Conservation (phyloP, 2,797 vertebrate genomes). For the Adelosebastes latens region DNA sequence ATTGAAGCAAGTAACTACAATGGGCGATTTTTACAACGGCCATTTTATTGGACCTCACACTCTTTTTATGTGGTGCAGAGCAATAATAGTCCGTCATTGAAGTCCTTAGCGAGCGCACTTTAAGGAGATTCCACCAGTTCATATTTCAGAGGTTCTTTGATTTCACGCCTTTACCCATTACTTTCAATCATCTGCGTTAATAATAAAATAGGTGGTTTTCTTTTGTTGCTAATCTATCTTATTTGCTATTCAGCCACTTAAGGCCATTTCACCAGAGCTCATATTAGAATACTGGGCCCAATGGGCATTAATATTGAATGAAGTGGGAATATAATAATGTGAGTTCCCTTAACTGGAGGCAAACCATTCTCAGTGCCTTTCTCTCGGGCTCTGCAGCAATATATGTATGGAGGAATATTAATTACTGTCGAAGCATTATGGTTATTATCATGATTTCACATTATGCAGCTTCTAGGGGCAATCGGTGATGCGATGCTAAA, state of each 20-base stretch:
- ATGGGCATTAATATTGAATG: constrained; percentile 83
- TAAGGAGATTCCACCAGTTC: constrained; percentile 58
- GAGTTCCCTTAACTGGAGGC: constrained; percentile 64
- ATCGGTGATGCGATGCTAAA: constrained; percentile 49
- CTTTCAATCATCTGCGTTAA: constrained; percentile 70
- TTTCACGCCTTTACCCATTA: constrained; percentile 62
- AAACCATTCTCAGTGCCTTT: constrained; percentile 36
- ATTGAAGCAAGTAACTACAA: constrained; percentile 36
- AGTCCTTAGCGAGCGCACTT: constrained; percentile 41
- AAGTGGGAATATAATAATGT: constrained; percentile 78
- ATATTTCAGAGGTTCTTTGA: constrained; percentile 69
- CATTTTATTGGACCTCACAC: constrained; percentile 42
- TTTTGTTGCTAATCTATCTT: constrained; percentile 79
- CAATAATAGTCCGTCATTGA: constrained; percentile 41
- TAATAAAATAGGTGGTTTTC: constrained; percentile 75
- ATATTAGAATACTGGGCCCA: constrained; percentile 76
- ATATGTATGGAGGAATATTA: constrained; percentile 75
- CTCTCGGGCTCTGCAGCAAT: constrained; percentile 42
- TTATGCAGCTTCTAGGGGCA: constrained; percentile 58
- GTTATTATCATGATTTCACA: constrained; percentile 72
- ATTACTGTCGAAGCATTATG: constrained; percentile 74
- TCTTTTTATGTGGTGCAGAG: constrained; percentile 43
- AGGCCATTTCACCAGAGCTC: constrained; percentile 70
- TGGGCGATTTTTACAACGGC: constrained; percentile 17
- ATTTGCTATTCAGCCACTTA: constrained; percentile 78